phyloP scores from a whole-genome alignment of 2,888 invertebrate genomes.

The Liodrosophila aerea region DNA sequence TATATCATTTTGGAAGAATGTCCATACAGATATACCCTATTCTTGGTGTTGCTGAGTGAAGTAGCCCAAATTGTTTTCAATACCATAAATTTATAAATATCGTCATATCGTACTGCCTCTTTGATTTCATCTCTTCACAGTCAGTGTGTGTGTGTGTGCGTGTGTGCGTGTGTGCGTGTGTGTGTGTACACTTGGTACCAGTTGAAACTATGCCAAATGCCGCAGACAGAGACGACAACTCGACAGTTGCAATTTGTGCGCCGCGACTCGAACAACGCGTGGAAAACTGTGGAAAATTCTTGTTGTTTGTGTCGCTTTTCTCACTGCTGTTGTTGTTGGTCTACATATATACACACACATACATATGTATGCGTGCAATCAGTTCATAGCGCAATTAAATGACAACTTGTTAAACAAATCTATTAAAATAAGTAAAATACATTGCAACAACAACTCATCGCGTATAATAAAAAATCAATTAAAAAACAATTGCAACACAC shows the following conservation, averaged over 20 bases:
- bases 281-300: conserved; percentile 29
- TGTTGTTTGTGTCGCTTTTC: conserved; percentile 3
- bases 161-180: conserved; percentile 1
- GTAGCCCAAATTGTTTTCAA: conserved; percentile 35
- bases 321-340: neutral
- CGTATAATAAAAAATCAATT: conserved; percentile 58
- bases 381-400: conserved; percentile 45
- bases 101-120: conserved; percentile 15
- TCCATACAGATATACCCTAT: too few relatives aligned
- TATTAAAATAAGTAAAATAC: conserved; percentile 34
- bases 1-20: too few relatives aligned
- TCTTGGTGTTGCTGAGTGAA: too few relatives aligned
- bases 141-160: conserved; percentile 1
- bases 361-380: conserved; percentile 25
- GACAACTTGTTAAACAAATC: conserved; percentile 59
- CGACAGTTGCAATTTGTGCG: conserved; percentile 73
- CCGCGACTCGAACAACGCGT: conserved; percentile 62
- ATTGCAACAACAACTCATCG: conserved; percentile 17
- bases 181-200: conserved; percentile 8
- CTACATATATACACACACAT: too few relatives aligned
- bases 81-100: conserved; percentile 69
- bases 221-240: conserved; percentile 55
- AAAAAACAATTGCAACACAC: conserved; percentile 58
- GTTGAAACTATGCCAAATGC: conserved; percentile 61
- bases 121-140: conserved; percentile 20